Evolutionary conservation across 2,888 invertebrate genomes (phyloP).

Genomic region (Sepioteuthis lessoniana): DNA sequence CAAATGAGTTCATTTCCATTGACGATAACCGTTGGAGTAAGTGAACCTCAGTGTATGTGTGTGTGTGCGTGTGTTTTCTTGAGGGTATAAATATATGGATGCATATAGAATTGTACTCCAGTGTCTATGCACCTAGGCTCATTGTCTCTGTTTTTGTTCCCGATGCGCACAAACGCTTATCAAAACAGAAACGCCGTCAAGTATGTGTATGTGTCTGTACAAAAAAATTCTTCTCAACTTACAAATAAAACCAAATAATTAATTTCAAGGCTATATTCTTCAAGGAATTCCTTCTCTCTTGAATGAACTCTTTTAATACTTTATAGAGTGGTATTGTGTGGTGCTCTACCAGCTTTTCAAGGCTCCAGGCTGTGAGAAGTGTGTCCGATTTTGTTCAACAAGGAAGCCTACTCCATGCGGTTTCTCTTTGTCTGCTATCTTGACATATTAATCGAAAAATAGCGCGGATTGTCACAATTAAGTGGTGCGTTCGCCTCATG

Average conservation of each 20-base stretch:
- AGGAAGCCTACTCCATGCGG: neutral
- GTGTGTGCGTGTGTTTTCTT: too few relatives aligned
- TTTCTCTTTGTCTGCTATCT: neutral
- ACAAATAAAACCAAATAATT: neutral
- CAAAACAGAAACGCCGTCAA: neutral
- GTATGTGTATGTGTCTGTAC: neutral
- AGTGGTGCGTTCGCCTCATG: neutral
- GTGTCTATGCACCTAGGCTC: too few relatives aligned
- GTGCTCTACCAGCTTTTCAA: neutral
- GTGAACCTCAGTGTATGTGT: too few relatives aligned
- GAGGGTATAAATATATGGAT: too few relatives aligned
- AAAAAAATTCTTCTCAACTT: neutral
- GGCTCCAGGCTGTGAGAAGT: neutral
- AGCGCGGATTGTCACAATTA: neutral
- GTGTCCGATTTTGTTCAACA: neutral
- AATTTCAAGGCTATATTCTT: neutral
- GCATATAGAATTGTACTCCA: too few relatives aligned
- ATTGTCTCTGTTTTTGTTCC: too few relatives aligned
- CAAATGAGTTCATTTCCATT: too few relatives aligned
- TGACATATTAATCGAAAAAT: conserved; percentile 17
- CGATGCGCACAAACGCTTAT: too few relatives aligned
- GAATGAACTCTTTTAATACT: neutral
- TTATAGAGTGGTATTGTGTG: neutral
- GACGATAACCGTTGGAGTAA: too few relatives aligned
- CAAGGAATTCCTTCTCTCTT: neutral